Base-by-base conservation (phyloP, 2,888 invertebrate genomes). In the Lycocerus yunnanus region DNA sequence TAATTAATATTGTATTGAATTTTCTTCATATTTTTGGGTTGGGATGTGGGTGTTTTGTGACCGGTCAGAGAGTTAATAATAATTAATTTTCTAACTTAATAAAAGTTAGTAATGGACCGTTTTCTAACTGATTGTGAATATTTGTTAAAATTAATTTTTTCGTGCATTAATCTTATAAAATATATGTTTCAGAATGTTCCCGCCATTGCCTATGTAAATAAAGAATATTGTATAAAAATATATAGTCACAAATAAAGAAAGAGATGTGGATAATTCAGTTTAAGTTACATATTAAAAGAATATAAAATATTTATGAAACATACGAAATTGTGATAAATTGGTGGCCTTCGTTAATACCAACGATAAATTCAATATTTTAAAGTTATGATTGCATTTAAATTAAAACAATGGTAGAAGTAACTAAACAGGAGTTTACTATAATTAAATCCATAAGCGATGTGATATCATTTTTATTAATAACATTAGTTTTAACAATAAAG, bases 361-460 rank as follows among this genome's bases (percentile, higher is more conserved):
- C 6, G n/a, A 63, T 20, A 18, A 63, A 63, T 63, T n/a, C 5
- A 15, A 18, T 43, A 63, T 63, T 63, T 18, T 14, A 13, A n/a
- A 14, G 61, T 63, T 63, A 63, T 63, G 61, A 18, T 63, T 18
- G n/a, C 11, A 13, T 60, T 21, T 9, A 70, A 15, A n/a, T 16
- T n/a, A 16, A 59, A 15, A 58, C 15, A 58, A 75, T 75, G 75
- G 75, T 77, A 63, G 73, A 75, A 69, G 78, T 78, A n/a, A 74
- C 77, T 5, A 82, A 80, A 76, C 81, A 71, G 67, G 83, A 85
- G 72, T 88, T 88, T 75, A 88, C 91, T 75, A 82, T 90, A 73
- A 84, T 92, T 80, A 89, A 89, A 81, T 86, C 90, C 0, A 85
- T 90, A 80, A 84, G 90, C 78, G 92, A 92, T 78, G 82, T 92